Conservation (phyloP, 1,140 invertebrate genomes). For the Drosophila pectinifera region DNA sequence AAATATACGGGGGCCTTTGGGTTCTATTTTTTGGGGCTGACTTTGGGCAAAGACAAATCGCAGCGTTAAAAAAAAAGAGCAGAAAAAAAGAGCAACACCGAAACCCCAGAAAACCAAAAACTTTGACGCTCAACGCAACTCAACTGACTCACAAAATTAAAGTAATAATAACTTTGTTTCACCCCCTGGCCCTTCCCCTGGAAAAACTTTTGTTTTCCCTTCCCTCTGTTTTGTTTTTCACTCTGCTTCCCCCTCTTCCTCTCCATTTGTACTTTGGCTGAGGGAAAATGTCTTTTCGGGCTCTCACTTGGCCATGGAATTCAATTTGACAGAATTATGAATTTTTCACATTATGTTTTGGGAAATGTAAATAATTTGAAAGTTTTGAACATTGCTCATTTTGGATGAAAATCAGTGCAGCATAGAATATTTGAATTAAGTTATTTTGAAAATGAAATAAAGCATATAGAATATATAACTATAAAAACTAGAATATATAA, state of each 20-base stretch:
- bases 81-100: neutral
- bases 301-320: conserved; percentile 21
- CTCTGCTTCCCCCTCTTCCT: neutral
- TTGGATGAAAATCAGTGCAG: neutral
- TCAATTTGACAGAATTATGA: conserved; percentile 27
- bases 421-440: neutral
- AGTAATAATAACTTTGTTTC: conserved; percentile 79
- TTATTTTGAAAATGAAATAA: no score
- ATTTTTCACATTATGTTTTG: conserved; percentile 4
- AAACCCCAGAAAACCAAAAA: conserved; percentile 33
- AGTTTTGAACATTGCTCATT: neutral
- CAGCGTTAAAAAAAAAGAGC: neutral
- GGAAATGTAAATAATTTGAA: conserved; percentile 12
- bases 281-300: conserved; percentile 29
- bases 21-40: neutral
- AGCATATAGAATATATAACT: no score
- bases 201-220: conserved; percentile 49
- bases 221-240: conserved; percentile 18
- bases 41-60: conserved; percentile 40
- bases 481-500: neutral
- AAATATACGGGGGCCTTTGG: conserved; percentile 5
- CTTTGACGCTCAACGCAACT: conserved; percentile 37
- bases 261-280: conserved; percentile 9
- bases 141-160: conserved; percentile 79
- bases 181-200: neutral